These are phyloP conservation scores for Cataglyphis livida DNA, from an alignment of 2,888 invertebrate genomes.

Conservation along the genomic window DNA sequence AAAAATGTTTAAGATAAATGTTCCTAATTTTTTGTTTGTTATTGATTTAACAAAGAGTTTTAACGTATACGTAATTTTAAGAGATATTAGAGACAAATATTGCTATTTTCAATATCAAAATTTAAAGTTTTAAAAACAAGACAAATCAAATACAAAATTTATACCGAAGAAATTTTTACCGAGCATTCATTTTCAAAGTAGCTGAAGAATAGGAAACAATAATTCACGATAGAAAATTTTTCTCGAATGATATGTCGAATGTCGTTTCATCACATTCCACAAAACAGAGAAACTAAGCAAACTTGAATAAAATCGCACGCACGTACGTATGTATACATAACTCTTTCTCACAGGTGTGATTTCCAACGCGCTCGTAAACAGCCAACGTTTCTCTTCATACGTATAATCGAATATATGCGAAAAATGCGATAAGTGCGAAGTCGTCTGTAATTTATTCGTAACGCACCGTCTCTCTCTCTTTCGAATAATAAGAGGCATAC, in stretches of 20 bases:
- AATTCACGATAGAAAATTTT: background rate
- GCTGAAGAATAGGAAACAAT: background rate
- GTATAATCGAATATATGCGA: background rate
- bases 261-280: conserved; percentile 2
- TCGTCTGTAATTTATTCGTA: conserved; percentile 9
- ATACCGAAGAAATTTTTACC: background rate
- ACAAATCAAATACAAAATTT: background rate
- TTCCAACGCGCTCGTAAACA: background rate
- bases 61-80: background rate
- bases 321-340: background rate
- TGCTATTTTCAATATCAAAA: background rate
- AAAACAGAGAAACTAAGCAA: conserved; percentile 37
- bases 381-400: background rate
- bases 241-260: background rate
- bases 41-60: background rate
- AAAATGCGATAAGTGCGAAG: background rate
- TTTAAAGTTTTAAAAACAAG: background rate
- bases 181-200: background rate
- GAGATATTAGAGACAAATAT: background rate
- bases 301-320: background rate
- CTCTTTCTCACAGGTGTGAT: background rate
- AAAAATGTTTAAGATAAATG: background rate
- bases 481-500: conserved; percentile 1
- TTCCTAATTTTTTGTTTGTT: background rate
- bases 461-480: background rate